Percentiles rank a stretch among this genome's conserved stretches.
Evolutionary conservation across 2,888 invertebrate species (phyloP).

Genomic region (Cosmorhoe ocellata): DNA sequence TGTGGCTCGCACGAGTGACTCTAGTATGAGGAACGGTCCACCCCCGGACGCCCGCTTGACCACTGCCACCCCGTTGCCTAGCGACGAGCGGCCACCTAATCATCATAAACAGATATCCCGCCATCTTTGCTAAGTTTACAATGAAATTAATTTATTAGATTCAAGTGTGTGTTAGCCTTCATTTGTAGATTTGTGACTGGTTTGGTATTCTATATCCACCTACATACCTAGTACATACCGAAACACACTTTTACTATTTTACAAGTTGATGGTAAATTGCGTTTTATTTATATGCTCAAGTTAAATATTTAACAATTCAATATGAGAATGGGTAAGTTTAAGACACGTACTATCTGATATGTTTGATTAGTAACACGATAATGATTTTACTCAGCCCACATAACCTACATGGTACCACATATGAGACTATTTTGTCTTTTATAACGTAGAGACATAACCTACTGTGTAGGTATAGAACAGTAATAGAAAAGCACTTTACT

Average conservation of each 20-base stretch:
- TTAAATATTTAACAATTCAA: too few species aligned
- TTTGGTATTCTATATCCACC: too few species aligned
- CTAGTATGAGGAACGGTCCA: constrained; percentile 73
- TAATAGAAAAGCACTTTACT: constrained; percentile 11
- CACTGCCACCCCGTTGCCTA: constrained; percentile 74
- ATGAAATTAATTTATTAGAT: constrained; percentile 37
- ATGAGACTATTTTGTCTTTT: too few species aligned
- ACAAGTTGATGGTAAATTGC: too few species aligned
- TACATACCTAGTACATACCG: too few species aligned
- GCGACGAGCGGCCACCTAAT: constrained; percentile 75
- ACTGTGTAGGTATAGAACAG: not conserved
- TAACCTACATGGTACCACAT: too few species aligned
- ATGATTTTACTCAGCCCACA: too few species aligned
- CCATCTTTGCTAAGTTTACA: constrained; percentile 63
- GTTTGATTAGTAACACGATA: too few species aligned
- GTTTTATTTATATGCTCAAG: too few species aligned
- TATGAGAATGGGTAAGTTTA: too few species aligned
- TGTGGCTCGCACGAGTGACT: constrained; percentile 53
- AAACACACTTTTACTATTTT: too few species aligned
- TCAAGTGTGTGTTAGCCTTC: constrained; percentile 5
- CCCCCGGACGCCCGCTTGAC: constrained; percentile 58
- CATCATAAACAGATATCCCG: constrained; percentile 78
- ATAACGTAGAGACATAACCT: not conserved
- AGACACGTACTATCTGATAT: too few species aligned
- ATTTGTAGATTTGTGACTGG: not conserved